Evolutionary conservation across 2,113 vertebrate species (phyloP), one percentile per base, ranked within the genome.

Genomic region (Pagrus major): DNA sequence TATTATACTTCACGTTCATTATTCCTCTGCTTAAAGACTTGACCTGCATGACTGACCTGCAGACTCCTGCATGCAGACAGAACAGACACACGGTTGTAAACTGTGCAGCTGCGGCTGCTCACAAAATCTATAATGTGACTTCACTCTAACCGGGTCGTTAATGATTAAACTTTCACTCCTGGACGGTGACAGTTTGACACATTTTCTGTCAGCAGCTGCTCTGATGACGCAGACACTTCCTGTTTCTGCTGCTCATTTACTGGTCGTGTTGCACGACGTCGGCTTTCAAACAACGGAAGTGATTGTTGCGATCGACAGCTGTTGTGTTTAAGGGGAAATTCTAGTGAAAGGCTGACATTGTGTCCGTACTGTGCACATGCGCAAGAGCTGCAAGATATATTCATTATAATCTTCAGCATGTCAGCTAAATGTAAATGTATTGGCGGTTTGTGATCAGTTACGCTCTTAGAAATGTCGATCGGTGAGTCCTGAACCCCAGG

Each of bases 161-260:
- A 29, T 2, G 5, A 21, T 35, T 10, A 27, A 33, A 54, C 4
- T 15, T 12, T 18, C 51, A 29, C 1, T 35, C 1, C 31, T 39
- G 55, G 1, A 69, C 27, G 37, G 6, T 65, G 12, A 27, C 18
- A 25, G 9, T n/a, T 41, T 41, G 23, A 44, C 0, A 2, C 21
- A 42, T 23, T 0, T 1, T 41, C 4, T 47, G 21, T 68, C 14
- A 46, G 78, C 46, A 63, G 46, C 69, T 61, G 54, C 12, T 41
- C 21, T 20, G 39, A 47, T 4, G 31, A 20, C 9, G 6, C 21
- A 1, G 1, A 16, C n/a, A 44, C 66, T 81, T 88, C 83, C 81
- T 59, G 64, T 77, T 35, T 33, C 54, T 18, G 9, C 31, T 39
- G 2, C 27, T 20, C 4, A 0, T 42, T 65, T 69, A 56, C 47